Percentiles rank a stretch among this genome's conserved stretches.
Conservation (phyloP, 2,797 vertebrate genomes). For the Botia almorhae region DNA sequence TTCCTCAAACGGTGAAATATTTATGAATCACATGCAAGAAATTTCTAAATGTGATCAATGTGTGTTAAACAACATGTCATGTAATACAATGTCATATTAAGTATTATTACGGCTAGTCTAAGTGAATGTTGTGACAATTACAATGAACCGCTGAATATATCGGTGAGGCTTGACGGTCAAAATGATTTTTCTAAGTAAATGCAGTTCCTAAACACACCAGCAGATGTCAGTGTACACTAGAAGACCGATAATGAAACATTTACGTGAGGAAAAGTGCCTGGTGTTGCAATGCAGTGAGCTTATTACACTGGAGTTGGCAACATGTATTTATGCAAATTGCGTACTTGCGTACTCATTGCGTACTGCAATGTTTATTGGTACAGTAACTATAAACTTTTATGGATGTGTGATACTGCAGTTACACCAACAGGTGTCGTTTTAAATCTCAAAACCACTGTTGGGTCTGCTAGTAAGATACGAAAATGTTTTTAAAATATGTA, state of each 20-base stretch:
- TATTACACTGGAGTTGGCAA: background rate
- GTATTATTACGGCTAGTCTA: no score
- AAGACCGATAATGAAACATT: background rate
- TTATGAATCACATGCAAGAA: no score
- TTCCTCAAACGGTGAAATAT: no score
- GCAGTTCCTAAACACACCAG: constrained; percentile 7
- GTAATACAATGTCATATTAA: no score
- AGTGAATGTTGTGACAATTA: no score
- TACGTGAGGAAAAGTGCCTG: background rate
- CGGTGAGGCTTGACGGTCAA: background rate
- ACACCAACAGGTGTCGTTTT: background rate
- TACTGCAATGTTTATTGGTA: background rate
- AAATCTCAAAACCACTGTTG: background rate
- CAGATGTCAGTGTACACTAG: constrained; percentile 21
- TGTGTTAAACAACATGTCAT: no score
- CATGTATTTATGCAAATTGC: no score
- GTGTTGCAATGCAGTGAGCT: constrained; percentile 25
- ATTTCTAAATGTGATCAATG: no score
- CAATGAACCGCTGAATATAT: background rate
- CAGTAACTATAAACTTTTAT: no score
- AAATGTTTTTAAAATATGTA: background rate
- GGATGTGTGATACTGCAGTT: background rate
- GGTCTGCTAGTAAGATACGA: background rate
- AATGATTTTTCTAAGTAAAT: background rate
- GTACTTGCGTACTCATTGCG: no score